Evolutionary conservation across 2,797 vertebrate species (phyloP).

Genomic region (Phrynocephalus guinanensis): DNA sequence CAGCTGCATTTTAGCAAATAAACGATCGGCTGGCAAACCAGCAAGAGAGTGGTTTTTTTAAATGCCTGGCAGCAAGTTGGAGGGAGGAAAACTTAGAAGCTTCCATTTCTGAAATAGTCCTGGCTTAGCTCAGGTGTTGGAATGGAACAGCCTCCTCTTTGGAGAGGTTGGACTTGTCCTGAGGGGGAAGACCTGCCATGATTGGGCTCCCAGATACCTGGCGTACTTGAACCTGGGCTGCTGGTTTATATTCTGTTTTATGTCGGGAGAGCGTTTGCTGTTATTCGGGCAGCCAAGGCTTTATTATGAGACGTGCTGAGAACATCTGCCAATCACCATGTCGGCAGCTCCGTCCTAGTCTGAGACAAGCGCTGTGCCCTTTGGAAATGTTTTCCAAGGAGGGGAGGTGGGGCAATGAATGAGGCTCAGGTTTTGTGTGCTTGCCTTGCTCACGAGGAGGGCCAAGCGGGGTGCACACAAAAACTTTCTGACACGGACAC

Average conservation of each 20-base stretch:
- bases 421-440: no score
- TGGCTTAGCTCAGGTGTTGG: conserved; percentile 9
- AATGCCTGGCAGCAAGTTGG: neutral
- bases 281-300: neutral
- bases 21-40: neutral
- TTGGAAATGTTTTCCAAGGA: no score
- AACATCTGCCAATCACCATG: no score
- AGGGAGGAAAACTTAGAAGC: conserved; percentile 3
- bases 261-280: neutral
- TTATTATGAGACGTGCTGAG: no score
- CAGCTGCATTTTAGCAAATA: neutral
- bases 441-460: no score
- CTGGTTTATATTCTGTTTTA: neutral
- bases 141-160: conserved; percentile 4
- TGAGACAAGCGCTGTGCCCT: no score
- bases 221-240: neutral
- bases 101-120: conserved; percentile 46
- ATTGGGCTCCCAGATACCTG: neutral
- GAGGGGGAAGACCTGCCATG: neutral
- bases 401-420: no score
- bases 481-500: no score
- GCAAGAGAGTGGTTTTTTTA: conserved; percentile 15
- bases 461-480: no score
- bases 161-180: neutral
- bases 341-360: no score